Evolutionary conservation across 2,888 invertebrate genomes (phyloP).

Genomic region (Caradrina clavipalpis): DNA sequence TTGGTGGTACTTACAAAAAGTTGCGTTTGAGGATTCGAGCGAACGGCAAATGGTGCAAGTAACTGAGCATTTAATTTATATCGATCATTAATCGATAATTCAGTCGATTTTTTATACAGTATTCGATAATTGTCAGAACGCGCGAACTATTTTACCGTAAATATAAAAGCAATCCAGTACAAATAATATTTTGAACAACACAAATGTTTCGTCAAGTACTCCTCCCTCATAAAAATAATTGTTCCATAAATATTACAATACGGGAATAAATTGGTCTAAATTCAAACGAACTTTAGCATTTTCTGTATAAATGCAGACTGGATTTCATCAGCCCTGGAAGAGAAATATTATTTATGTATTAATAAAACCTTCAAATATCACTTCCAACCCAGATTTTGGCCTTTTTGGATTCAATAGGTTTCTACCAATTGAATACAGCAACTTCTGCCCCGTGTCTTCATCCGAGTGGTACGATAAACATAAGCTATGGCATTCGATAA

Average conservation of each 20-base stretch:
- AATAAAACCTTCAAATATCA: not conserved
- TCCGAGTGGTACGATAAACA: too few species aligned
- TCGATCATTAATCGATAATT: not conserved
- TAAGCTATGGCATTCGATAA: too few species aligned
- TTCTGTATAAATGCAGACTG: constrained; percentile 84
- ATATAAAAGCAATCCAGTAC: not conserved
- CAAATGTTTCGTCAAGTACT: constrained; percentile 24
- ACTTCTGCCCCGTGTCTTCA: too few species aligned
- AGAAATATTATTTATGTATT: not conserved
- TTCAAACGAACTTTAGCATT: constrained; percentile 73
- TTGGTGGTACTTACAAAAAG: too few species aligned
- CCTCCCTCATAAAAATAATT: constrained; percentile 29
- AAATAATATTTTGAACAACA: not conserved
- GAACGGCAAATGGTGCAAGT: not conserved
- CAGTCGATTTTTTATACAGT: not conserved
- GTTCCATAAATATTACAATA: constrained; percentile 29
- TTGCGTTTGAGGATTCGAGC: too few species aligned
- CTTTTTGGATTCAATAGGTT: too few species aligned
- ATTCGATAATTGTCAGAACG: not conserved
- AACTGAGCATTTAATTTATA: not conserved
- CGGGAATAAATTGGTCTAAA: constrained; percentile 34
- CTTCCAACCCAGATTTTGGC: not conserved
- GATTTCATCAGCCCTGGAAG: constrained; percentile 85
- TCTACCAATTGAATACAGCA: too few species aligned
- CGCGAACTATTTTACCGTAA: not conserved